Evolutionary conservation across 2,888 invertebrate genomes (phyloP), one percentile per base, ranked within the genome.

Genomic region (Erebia ligea): DNA sequence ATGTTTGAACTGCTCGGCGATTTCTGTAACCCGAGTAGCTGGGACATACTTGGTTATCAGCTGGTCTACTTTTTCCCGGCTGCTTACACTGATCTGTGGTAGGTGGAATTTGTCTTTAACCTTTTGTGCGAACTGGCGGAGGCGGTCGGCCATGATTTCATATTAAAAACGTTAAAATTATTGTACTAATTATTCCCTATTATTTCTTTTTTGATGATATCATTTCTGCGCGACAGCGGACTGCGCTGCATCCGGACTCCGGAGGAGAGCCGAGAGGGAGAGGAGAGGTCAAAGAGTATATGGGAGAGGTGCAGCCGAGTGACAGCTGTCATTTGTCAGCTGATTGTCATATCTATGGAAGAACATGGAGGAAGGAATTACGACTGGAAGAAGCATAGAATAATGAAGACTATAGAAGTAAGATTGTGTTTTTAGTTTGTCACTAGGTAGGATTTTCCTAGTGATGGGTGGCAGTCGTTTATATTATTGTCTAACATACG

Each of bases 121-220:
- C 75, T 84, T 82, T 79, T 87, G 87, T 59, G 86, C 90, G 74
- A 93, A 75, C 75, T 87, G 88, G 63, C 91, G 88, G 70, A 93
- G 77, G 67, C 87, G 86, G 77, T 90, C 91, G 76, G 90, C 91
- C 93, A 93, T 93, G 76, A 81, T 92, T 79, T 80, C 91, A 91
- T 91, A 79, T 80, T 89, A 76, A 73, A 71, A 72, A 50, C 62
- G 71, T 73, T 74, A n/a, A n/a, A n/a, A 70, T 75, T 77, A 73
- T 69, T 75, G 58, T 68, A 67, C 72, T 72, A 75, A 82, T 81
- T 79, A 72, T 77, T 75, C 77, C 79, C 76, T 78, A 69, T 74
- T 70, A 68, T 79, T 75, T 64, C 48, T 45, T 15, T 62, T 15
- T 48, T 8, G 48, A 62, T 48, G 62, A 62, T 45, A 62, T 62